Evolutionary conservation across 2,888 invertebrate genomes (phyloP).

Genomic region (Piscicola geometra): DNA sequence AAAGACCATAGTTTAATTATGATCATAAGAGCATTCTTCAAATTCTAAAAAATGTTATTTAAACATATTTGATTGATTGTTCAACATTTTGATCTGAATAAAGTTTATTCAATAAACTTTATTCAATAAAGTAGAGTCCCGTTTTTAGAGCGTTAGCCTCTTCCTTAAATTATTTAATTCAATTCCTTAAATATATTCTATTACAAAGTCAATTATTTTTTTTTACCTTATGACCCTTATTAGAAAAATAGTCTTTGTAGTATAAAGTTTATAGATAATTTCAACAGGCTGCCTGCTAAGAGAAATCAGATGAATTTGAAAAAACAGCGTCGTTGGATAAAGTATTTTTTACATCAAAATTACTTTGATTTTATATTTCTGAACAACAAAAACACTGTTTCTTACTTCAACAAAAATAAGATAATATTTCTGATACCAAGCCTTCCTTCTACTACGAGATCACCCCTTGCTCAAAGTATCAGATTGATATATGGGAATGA

Average conservation of each 20-base stretch:
- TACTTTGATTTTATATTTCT: neutral
- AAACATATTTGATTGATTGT: no score
- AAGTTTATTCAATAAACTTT: no score
- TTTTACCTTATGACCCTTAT: no score
- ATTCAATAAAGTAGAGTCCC: no score
- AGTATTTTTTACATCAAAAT: neutral
- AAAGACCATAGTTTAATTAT: no score
- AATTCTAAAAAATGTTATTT: neutral
- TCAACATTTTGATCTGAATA: no score
- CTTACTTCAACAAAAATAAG: neutral
- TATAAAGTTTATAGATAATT: neutral
- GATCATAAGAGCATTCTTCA: neutral
- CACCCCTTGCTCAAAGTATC: neutral
- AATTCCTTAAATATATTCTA: no score
- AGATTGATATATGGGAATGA: neutral
- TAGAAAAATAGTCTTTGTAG: neutral
- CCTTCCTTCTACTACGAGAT: neutral
- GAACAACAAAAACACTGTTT: neutral
- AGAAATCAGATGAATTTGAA: neutral
- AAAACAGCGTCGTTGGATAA: neutral
- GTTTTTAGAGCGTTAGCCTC: no score
- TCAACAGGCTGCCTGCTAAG: neutral
- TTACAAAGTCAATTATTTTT: no score
- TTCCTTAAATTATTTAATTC: no score
- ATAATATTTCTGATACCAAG: neutral